These are phyloP conservation scores for Acrocephalus kingi DNA, from an alignment of 2,113 vertebrate genomes.

Conservation along the genomic window DNA sequence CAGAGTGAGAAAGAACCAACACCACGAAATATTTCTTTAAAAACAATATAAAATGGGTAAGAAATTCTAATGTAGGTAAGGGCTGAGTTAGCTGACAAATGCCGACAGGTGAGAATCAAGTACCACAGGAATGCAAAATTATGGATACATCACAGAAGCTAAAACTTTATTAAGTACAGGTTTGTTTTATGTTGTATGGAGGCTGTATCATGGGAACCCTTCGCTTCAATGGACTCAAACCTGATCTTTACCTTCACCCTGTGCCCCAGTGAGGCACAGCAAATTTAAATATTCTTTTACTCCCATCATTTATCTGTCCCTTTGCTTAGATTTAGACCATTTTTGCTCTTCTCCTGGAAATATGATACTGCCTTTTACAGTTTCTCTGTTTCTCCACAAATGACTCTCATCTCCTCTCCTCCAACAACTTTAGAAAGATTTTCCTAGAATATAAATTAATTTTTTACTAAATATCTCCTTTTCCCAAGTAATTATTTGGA, in stretches of 20 bases:
- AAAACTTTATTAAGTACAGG: not conserved
- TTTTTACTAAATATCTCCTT: not conserved
- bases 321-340: not conserved
- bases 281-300: not conserved
- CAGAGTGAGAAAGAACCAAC: not conserved
- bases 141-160: not conserved
- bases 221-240: not conserved
- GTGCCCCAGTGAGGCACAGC: not conserved
- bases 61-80: not conserved
- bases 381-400: not conserved
- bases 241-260: conserved; percentile 12
- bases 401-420: too few relatives aligned
- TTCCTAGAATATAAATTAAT: not conserved
- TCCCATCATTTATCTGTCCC: not conserved
- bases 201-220: not conserved
- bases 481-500: not conserved
- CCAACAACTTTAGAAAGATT: not conserved
- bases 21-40: not conserved
- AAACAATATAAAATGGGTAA: not conserved
- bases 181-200: not conserved
- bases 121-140: not conserved
- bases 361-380: not conserved
- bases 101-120: not conserved
- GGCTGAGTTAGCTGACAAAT: not conserved
- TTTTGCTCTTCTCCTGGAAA: not conserved